Evolutionary conservation across 2,888 invertebrate genomes (phyloP).

Genomic region (Caenorhabditis sp.): DNA sequence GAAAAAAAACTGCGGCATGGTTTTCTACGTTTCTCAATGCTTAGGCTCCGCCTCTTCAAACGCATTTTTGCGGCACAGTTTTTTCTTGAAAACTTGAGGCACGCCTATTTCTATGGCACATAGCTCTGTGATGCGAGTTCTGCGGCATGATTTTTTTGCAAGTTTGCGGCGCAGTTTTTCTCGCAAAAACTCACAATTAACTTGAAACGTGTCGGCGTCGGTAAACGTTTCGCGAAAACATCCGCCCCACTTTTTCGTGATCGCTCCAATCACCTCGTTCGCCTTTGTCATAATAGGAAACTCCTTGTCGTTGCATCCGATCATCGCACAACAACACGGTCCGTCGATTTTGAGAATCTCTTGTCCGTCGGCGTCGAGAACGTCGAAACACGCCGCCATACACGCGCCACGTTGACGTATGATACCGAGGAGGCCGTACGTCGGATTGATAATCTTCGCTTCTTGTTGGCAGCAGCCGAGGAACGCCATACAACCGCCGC

Average conservation of each 20-base stretch:
- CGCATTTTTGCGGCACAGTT: too few species aligned
- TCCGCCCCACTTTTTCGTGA: slow-evolving; percentile 55
- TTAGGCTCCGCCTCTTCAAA: too few species aligned
- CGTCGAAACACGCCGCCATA: slow-evolving; percentile 33
- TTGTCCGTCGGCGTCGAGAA: slow-evolving; percentile 36
- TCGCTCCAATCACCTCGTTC: slow-evolving; percentile 34
- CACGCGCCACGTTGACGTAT: slow-evolving; percentile 41
- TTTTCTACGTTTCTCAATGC: too few species aligned
- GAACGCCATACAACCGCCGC: slow-evolving; percentile 13
- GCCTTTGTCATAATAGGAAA: slow-evolving; percentile 31
- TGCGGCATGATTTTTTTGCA: too few species aligned
- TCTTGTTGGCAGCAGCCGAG: slow-evolving; percentile 6
- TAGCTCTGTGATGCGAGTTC: too few species aligned
- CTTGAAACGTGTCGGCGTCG: slow-evolving; percentile 49
- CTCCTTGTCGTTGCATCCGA: slow-evolving; percentile 46
- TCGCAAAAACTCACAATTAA: slow-evolving; percentile 37
- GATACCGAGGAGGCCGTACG: slow-evolving; percentile 14
- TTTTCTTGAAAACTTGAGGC: too few species aligned
- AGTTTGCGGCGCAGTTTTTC: not conserved
- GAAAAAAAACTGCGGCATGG: too few species aligned
- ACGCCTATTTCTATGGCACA: too few species aligned
- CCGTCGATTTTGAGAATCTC: slow-evolving; percentile 40
- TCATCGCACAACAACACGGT: slow-evolving; percentile 41
- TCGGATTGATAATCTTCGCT: slow-evolving; percentile 1
- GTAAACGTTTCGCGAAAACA: slow-evolving; percentile 51